These are phyloP conservation scores for Scaptomyza caliginosa DNA, from an alignment of 2,888 invertebrate species.

Conservation along the genomic window DNA sequence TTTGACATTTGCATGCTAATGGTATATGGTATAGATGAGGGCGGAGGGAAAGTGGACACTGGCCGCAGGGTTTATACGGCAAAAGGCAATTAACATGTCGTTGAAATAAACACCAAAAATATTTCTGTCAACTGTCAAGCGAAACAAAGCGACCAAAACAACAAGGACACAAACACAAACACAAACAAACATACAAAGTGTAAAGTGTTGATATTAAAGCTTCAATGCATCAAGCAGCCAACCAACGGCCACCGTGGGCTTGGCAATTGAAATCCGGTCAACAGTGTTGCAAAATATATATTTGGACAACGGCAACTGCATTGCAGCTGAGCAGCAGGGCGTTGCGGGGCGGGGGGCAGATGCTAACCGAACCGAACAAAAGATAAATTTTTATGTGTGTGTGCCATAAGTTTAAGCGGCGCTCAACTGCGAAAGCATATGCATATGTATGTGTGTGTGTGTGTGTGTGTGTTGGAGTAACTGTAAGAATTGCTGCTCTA, in stretches of 20 bases:
- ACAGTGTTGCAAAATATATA: conserved; percentile 29
- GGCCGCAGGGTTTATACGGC: not conserved
- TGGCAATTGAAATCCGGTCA: conserved; percentile 46
- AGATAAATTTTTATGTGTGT: no score
- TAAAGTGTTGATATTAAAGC: conserved; percentile 65
- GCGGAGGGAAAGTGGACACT: not conserved
- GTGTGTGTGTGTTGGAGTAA: conserved; percentile 11
- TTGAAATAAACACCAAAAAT: conserved; percentile 13
- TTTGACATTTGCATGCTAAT: conserved; percentile 38
- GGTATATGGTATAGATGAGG: not conserved
- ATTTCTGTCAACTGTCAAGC: conserved; percentile 28
- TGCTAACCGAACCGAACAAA: conserved; percentile 38
- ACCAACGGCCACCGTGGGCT: conserved; percentile 4
- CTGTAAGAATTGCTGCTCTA: conserved; percentile 9
- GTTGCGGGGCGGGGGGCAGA: not conserved
- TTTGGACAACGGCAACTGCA: conserved; percentile 63
- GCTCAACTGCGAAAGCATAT: conserved; percentile 15
- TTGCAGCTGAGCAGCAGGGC: conserved; percentile 55
- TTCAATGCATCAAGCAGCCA: conserved; percentile 40
- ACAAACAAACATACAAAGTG: conserved; percentile 28
- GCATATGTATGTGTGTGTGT: not conserved
- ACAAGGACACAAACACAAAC: conserved; percentile 1
- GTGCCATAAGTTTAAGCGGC: conserved; percentile 35
- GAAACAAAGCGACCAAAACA: conserved; percentile 29
- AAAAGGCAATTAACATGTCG: conserved; percentile 56